phyloP scores from a whole-genome alignment of 2,113 vertebrate species.

The Pteronura brasiliensis region DNA sequence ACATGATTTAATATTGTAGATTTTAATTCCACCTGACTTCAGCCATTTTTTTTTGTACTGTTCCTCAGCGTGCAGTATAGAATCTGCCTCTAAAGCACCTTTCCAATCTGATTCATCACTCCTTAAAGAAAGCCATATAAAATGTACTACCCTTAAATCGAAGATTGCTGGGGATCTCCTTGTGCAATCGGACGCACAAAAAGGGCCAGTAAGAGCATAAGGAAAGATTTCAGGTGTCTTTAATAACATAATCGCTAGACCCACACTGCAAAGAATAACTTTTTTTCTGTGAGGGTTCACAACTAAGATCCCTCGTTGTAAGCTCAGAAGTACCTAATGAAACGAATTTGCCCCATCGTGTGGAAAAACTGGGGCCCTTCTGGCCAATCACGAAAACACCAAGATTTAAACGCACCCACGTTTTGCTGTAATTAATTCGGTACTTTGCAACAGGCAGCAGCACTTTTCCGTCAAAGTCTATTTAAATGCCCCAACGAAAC shows the following conservation, averaged over 20 bases:
- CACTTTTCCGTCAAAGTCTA: not conserved
- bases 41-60: conserved; percentile 40
- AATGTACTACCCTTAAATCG: not conserved
- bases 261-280: conserved; percentile 39
- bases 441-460: not conserved
- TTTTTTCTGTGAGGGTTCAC: not conserved
- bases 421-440: not conserved
- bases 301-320: not conserved
- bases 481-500: not conserved
- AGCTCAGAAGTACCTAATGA: not conserved
- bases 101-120: not conserved
- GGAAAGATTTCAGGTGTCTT: not conserved
- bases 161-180: not conserved
- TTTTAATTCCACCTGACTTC: conserved; percentile 18
- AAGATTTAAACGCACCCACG: not conserved
- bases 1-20: not conserved
- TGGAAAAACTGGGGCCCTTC: not conserved
- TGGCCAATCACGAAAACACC: not conserved
- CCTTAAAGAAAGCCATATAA: not conserved
- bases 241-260: not conserved
- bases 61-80: not conserved
- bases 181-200: not conserved
- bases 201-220: not conserved
- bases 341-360: not conserved
- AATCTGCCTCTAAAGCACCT: not conserved